Percentiles rank a stretch among this genome's conserved stretches.
phyloP scores from a whole-genome alignment of 2,888 invertebrate genomes.

The Agriopis leucophaearia region DNA sequence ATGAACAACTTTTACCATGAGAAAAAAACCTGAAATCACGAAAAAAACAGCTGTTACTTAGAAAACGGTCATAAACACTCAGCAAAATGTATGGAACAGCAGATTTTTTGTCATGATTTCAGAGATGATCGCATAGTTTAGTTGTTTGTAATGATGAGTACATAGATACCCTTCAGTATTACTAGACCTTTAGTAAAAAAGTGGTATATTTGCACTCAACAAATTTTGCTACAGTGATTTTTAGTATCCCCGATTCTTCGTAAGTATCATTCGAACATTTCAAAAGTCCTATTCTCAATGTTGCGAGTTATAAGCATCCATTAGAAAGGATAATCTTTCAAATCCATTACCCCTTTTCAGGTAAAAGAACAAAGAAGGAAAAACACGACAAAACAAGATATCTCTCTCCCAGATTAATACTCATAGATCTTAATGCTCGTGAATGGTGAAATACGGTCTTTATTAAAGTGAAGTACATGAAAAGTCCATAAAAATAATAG shows the following conservation, averaged over 20 bases:
- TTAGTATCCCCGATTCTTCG: not conserved
- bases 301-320: constrained; percentile 3
- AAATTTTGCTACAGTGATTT: not conserved
- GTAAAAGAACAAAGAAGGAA: constrained; percentile 26
- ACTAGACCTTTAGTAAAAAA: too few relatives aligned
- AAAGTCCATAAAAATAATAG: constrained; percentile 66
- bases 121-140: too few relatives aligned
- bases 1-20: too few relatives aligned
- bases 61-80: too few relatives aligned
- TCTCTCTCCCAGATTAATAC: constrained; percentile 41
- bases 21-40: too few relatives aligned
- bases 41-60: too few relatives aligned
- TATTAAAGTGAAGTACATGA: constrained; percentile 59
- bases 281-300: constrained; percentile 4
- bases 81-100: too few relatives aligned
- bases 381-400: constrained; percentile 43
- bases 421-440: constrained; percentile 60
- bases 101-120: too few relatives aligned
- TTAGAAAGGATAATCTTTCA: constrained; percentile 32
- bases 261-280: constrained; percentile 6
- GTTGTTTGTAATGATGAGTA: too few relatives aligned
- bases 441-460: constrained; percentile 61
- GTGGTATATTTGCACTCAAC: not conserved
- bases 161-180: too few relatives aligned
- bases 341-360: constrained; percentile 35